Conservation (phyloP, 2,888 invertebrate species). For the Melipona beecheii region DNA sequence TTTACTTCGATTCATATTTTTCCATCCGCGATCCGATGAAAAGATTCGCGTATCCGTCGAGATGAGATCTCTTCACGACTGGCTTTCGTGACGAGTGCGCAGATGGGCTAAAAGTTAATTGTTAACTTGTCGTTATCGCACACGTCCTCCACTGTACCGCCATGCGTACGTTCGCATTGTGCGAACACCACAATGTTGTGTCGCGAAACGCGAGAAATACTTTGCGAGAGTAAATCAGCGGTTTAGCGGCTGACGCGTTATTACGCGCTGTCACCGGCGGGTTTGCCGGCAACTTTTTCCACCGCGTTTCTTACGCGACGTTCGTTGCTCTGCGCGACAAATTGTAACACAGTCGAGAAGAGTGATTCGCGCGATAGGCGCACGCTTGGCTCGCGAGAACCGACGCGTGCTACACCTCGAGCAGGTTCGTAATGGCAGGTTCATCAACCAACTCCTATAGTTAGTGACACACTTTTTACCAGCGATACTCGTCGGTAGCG, state of each 20-base stretch:
- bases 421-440: conserved; percentile 31
- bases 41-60: not conserved
- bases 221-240: conserved; percentile 19
- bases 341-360: conserved; percentile 37
- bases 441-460: conserved; percentile 31
- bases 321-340: conserved; percentile 31
- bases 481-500: not conserved
- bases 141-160: not conserved
- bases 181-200: no score
- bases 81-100: conserved; percentile 7
- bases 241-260: conserved; percentile 24
- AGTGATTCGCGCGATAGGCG: conserved; percentile 44
- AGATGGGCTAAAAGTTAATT: conserved; percentile 21
- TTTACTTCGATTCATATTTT: not conserved
- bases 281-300: conserved; percentile 35
- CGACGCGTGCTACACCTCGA: conserved; percentile 39
- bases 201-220: conserved; percentile 28
- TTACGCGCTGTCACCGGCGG: conserved; percentile 49
- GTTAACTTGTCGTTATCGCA: conserved; percentile 5
- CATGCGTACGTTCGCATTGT: not conserved
- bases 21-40: not conserved
- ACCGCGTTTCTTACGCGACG: conserved; percentile 3
- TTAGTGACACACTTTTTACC: conserved; percentile 53
- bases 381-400: not conserved
- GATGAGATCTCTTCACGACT: not conserved